phyloP scores from a whole-genome alignment of 2,888 invertebrate genomes.

The Panopea generosa region DNA sequence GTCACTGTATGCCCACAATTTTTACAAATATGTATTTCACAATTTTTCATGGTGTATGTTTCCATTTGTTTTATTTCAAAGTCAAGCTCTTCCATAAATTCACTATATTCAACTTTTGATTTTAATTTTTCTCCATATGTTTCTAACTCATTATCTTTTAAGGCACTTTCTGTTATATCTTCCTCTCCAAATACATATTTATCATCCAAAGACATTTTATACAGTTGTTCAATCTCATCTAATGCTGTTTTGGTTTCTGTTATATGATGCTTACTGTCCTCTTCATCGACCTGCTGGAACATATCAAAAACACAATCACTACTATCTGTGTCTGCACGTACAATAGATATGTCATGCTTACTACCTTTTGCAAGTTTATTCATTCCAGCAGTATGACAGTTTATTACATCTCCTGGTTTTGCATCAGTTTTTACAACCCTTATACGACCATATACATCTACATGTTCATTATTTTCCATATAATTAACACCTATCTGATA shows the following conservation, averaged over 20 bases:
- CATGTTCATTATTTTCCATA: constrained; percentile 16
- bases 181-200: constrained; percentile 11
- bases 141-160: background rate
- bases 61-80: constrained; percentile 27
- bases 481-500: constrained; percentile 30
- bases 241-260: constrained; percentile 10
- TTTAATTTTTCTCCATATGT: background rate
- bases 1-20: constrained; percentile 52
- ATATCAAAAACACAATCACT: constrained; percentile 17
- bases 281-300: constrained; percentile 27
- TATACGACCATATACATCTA: constrained; percentile 30
- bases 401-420: too few species aligned
- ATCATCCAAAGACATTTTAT: constrained; percentile 30
- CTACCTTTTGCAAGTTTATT: too few species aligned
- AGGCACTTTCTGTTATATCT: background rate
- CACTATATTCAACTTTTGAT: background rate
- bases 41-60: constrained; percentile 9
- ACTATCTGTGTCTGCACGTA: too few species aligned
- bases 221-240: constrained; percentile 45
- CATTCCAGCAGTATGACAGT: too few species aligned
- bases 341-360: too few species aligned
- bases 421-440: too few species aligned
- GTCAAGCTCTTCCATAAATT: constrained; percentile 25
- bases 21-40: constrained; percentile 41
- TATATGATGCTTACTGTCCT: background rate